Evolutionary conservation across 2,888 invertebrate species (phyloP), one percentile per base, ranked within the genome.

Genomic region (Eupithecia insigniata): DNA sequence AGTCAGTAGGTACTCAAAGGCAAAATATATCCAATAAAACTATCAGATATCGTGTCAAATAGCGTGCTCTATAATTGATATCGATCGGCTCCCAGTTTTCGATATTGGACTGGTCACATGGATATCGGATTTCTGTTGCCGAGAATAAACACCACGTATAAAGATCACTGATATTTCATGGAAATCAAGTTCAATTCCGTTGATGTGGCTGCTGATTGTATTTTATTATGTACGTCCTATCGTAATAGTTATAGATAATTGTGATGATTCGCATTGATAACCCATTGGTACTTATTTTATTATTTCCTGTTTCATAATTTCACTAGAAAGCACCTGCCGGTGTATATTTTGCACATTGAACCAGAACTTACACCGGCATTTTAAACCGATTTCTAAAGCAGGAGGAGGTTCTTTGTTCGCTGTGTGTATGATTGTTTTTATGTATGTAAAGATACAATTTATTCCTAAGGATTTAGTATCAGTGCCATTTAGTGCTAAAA

Each of bases 131-230:
- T 55, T 39, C 64, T 64, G 36, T 64, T 22, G 6, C 14, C 26
- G 16, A 64, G 22, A 34, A 36, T 60, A 64, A 64, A 34, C 22
- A 62, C 26, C 2, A 16, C n/a, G 2, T 26, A 12, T 22, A 36
- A 62, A 62, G 61, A 69, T 70, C 34, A 69, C 55, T 51, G 58
- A 68, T 66, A 55, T 43, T 68, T 32, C 18, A 69, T 7, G 69
- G 68, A 69, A 71, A 71, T 74, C 60, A 62, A 30, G 51, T 34
- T 46, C 66, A 70, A 64, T 65, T 65, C 46, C 28, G 32, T 39
- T 71, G 70, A 71, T 71, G 62, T 66, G 34, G 32, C 58, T 58
- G 26, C 65, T 70, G 73, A 70, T 73, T 68, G 69, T 66, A 69
- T 66, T 71, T 71, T 71, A 74, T 69, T 55, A 64, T 66, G 67